Base-by-base conservation (phyloP, 1,140 invertebrate species). In the Megathymus violae region DNA sequence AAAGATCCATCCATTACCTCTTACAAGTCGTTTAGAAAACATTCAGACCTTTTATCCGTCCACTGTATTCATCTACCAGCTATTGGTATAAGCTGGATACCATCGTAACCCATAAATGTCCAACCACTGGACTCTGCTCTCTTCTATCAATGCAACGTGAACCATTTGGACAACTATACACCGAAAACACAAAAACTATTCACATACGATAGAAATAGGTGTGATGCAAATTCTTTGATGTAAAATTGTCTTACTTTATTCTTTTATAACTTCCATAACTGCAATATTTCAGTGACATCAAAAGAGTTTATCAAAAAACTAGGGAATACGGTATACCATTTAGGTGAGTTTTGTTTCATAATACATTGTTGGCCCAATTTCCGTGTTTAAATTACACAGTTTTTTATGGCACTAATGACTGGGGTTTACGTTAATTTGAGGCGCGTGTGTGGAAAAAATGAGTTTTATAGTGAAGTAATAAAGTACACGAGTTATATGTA, bases 401-500 rank as follows among this genome's bases (percentile, higher is more conserved):
- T 46, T 44, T 46, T 19, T 1, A 16, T 25, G n/a, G 44, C 44
- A 46, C 44, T 46, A 46, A 46, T 46, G 44, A 25, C 44, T 46
- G 9, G 27, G 9, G 44, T 19, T 25, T 44, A 19, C 43, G 44
- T 46, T 46, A 11, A 46, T 46, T 46, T 46, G 44, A 46, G 19
- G 19, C 10, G 1, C 13, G 44, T 46, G 44, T 46, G n/a, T n/a
- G n/a, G n/a, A n/a, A n/a, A 1, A 11, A 46, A 46, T 25, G 19
- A 13, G 17, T 17, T 46, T 46, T 25, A 46, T 46, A n/a, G 3
- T 25, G 17, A 10, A 25, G n/a, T 13, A 13, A 16, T 46, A 25
- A 9, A 25, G 17, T 46, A 3, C 16, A 13, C 41, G 11, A 9
- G 6, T 25, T 25, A 3, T 25, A 3, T 25, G 6, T 7, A 4